These are phyloP conservation scores for Coranthus polyacanthus DNA, from an alignment of 2,797 vertebrate species.

Conservation along the genomic window DNA sequence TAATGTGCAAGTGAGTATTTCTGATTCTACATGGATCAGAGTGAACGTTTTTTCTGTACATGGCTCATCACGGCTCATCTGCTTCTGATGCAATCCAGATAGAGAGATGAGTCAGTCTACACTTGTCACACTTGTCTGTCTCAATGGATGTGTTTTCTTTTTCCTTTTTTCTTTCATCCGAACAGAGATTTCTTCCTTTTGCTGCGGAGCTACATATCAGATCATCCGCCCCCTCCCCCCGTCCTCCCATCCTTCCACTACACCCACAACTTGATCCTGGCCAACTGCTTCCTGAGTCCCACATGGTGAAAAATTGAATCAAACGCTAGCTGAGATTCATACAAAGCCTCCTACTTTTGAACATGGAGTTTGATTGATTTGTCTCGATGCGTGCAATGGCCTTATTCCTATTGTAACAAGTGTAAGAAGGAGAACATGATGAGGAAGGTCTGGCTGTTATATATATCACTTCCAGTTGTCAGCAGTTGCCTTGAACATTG, in stretches of 20 bases:
- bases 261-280: conserved; percentile 74
- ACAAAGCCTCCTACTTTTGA: conserved; percentile 32
- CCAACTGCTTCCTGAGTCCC: conserved; percentile 72
- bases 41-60: conserved; percentile 11
- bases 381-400: conserved; percentile 9
- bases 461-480: too few species aligned
- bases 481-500: too few species aligned
- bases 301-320: conserved; percentile 69
- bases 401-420: conserved; percentile 10
- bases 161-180: conserved; percentile 23
- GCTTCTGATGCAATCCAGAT: conserved; percentile 39
- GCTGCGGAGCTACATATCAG: conserved; percentile 52
- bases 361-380: not conserved
- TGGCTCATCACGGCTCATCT: conserved; percentile 52
- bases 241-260: conserved; percentile 59
- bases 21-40: conserved; percentile 17
- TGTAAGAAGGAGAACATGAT: conserved; percentile 5
- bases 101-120: conserved; percentile 52
- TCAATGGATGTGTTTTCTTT: conserved; percentile 42
- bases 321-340: conserved; percentile 53
- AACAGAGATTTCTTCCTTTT: conserved; percentile 46
- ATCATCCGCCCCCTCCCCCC: conserved; percentile 52
- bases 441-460: not conserved
- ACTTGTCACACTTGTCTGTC: conserved; percentile 48
- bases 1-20: not conserved